Base-by-base conservation (phyloP, 2,888 invertebrate species). In the Brenthis daphne region DNA sequence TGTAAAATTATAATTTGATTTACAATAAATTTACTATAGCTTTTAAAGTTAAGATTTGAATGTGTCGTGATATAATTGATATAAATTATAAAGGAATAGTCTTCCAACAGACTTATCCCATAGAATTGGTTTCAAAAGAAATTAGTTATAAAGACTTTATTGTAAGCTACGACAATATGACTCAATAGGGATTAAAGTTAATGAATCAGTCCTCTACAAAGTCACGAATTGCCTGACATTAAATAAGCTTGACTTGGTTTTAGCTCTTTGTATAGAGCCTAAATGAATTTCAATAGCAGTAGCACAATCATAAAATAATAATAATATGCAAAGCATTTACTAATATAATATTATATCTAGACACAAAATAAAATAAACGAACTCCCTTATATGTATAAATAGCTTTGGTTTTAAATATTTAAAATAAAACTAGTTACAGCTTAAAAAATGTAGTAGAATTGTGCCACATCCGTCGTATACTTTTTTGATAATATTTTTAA, bases 111-210 rank as follows among this genome's bases (percentile, higher is more conserved):
- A 79, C 78, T 80, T 76, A 76, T 76, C 75, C 77, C 80, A 84
- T 85, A 83, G 73, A 77, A 72, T 60, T 60, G 74, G 75, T 78
- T 78, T 79, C 71, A 84, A 86, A 86, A 82, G 82, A 82, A 85
- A 83, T 86, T 80, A 82, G 83, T 84, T 82, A 83, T 81, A 80
- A 80, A 77, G 75, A 86, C 84, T 78, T 63, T 53, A 63, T 43
- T 63, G 54, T 37, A 78, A 43, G 77, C 81, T 76, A 82, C 66
- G 78, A 74, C 74, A 72, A 73, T 77, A 77, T 77, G 79, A 80
- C 80, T 84, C 79, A 79, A 74, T 76, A 69, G 72, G 70, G 69
- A 77, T 76, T 76, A 73, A 74, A 71, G 66, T 74, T 73, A 71
- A 75, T 75, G 73, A 74, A 75, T 73, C 66, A 69, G 64, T 61